Evolutionary conservation across 2,113 vertebrate species (phyloP), one percentile per base, ranked within the genome.

Genomic region (Perca schrenkii): DNA sequence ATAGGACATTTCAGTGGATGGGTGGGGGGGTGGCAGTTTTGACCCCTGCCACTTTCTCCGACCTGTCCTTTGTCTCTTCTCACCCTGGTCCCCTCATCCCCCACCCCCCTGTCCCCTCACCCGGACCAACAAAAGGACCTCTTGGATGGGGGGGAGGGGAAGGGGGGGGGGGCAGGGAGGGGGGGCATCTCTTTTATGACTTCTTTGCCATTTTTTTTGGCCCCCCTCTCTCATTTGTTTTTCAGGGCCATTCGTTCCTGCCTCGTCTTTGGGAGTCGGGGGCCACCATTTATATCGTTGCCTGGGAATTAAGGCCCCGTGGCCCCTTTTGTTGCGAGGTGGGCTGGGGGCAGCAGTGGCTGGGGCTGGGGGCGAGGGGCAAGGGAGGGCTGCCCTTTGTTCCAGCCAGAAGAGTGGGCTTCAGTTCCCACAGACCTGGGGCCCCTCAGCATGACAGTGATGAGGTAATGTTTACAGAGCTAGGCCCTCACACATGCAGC

Each of bases 271-370:
- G 2, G 85, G 80, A 92, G 87, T 90, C 92, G 94, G 93, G 93
- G 93, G 88, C 68, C 88, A 95, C 96, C 94, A 95, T 97, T 97
- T 96, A 96, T 96, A 97, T 96, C 94, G 95, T 96, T 96, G 96
- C 96, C 96, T 96, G 95, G 96, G 96, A 95, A 95, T 97, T 95
- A 95, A 95, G 96, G 96, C 94, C 94, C 96, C 90, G 87, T 36
- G 92, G 93, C 86, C 93, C 94, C 93, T 96, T 97, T 98, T 97
- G 97, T 95, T 93, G 89, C 8, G 90, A 94, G 88, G 79, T 88
- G 91, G 85, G 88, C 88, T 34, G 83, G 90, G 89, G 89, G 89
- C 89, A 87, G 88, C 36, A 2, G 74, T 82, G 90, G 88, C 85
- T 78, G 87, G 69, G 90, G 86, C 76, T 70, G 82, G 88, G 84